Percentiles rank a stretch among this genome's conserved stretches.
Evolutionary conservation across 2,797 vertebrate species (phyloP).

Genomic region (Lophotriccus pileatus): DNA sequence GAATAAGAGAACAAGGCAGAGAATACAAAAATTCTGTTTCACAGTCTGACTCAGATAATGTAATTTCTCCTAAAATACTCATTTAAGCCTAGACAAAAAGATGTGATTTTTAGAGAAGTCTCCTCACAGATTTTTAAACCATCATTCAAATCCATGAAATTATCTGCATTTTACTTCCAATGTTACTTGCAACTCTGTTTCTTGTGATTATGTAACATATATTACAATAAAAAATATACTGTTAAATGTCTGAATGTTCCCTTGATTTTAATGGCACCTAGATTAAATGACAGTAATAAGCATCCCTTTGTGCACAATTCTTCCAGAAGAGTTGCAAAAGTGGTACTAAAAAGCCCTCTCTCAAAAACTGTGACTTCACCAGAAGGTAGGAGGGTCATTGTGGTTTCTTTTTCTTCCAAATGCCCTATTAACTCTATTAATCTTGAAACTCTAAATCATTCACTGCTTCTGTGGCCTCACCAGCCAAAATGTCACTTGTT

Average conservation of each 20-base stretch:
- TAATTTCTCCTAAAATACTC: not conserved
- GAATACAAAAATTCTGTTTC: not conserved
- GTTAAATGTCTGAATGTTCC: not conserved
- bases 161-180: not conserved
- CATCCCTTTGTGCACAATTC: not conserved
- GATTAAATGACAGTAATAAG: not conserved
- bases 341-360: not conserved
- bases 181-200: not conserved
- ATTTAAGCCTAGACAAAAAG: not conserved
- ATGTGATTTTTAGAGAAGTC: not conserved
- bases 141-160: not conserved
- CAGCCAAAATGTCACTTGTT: not conserved
- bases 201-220: not conserved
- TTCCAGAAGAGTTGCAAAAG: not conserved
- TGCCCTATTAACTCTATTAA: not conserved
- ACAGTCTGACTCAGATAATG: not conserved
- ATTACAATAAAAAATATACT: not conserved
- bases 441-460: not conserved
- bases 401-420: not conserved
- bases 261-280: not conserved
- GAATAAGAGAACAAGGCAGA: not conserved
- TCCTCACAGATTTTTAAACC: not conserved
- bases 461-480: not conserved
- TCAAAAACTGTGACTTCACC: constrained; percentile 13
- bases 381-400: not conserved